These are phyloP conservation scores for Eufriesea mexicana DNA, from an alignment of 1,140 invertebrate genomes.

Conservation along the genomic window DNA sequence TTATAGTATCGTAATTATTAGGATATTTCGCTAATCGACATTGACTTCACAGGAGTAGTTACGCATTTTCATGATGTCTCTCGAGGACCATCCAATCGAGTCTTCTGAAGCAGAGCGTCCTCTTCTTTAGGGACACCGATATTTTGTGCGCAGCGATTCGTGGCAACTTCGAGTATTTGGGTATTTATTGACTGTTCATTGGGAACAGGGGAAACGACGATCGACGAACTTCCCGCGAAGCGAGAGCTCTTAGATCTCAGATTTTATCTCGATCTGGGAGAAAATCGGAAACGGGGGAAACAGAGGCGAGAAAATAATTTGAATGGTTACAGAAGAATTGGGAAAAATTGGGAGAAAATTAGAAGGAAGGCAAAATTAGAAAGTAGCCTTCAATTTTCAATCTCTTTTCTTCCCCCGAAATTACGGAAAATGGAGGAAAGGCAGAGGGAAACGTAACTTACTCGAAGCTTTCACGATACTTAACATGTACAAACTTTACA, in stretches of 20 bases:
- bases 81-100: conserved; percentile 24
- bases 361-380: background rate
- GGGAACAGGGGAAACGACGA: too few relatives aligned
- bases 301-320: background rate
- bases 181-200: too few relatives aligned
- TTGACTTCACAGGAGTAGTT: conserved; percentile 80
- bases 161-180: conserved; percentile 13
- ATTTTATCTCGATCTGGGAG: too few relatives aligned
- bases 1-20: conserved; percentile 24
- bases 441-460: background rate
- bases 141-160: conserved; percentile 73
- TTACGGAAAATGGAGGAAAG: background rate
- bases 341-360: background rate
- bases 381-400: background rate
- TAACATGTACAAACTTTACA: conserved; percentile 38
- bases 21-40: conserved; percentile 70
- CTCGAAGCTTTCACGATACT: conserved; percentile 31
- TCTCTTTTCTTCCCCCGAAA: background rate
- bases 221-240: too few relatives aligned
- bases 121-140: conserved; percentile 56
- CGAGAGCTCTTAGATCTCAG: too few relatives aligned
- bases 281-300: background rate
- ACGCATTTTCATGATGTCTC: conserved; percentile 61
- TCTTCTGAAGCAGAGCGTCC: conserved; percentile 33
- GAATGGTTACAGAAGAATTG: background rate